Base-by-base conservation (phyloP, 2,113 vertebrate genomes). In the Nannobrachium achirus region DNA sequence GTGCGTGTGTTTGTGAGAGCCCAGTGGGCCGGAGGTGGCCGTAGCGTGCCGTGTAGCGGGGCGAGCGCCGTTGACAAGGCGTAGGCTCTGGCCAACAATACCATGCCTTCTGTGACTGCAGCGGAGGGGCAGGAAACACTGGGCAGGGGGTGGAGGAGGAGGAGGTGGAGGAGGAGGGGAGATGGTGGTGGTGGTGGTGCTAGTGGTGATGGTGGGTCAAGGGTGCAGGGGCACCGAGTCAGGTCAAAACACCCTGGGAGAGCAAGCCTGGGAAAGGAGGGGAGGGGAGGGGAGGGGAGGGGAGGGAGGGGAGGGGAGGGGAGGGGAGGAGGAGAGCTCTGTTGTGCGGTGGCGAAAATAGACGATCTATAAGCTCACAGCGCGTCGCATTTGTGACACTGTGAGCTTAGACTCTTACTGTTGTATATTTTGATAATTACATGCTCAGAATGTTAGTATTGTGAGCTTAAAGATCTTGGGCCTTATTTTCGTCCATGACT, bases 211-310 rank as follows among this genome's bases (percentile, higher is more conserved):
- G 52, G 18, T 10, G 52, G 16, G 52, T 33, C 25, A 8, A 10
- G 19, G 52, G 18, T 51, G n/a, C 9, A 10, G 75, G 79, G 84
- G 76, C 76, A 82, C 2, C 9, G 46, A 77, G 81, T 72, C 78
- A 49, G 84, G 84, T 86, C 84, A 86, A 33, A 80, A 83, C 84
- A 67, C 67, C 75, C 84, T 86, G 84, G 70, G 84, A 85, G 62
- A 73, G 63, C 7, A 42, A 39, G 75, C 78, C 72, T 84, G 79
- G 79, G 80, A 79, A 77, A 60, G 38, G 61, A 71, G 1, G 62
- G 71, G 65, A 71, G 40, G 13, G 4, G 16, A 14, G 44, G 11
- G 5, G 44, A 7, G 5, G 11, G 15, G 41, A 14, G 19, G 8
- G 52, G 10, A 19, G 6, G 1, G 6, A 14, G n/a, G 49, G 39